Base-by-base conservation (phyloP, 2,797 vertebrate species). In the Acanthurus lineatus region DNA sequence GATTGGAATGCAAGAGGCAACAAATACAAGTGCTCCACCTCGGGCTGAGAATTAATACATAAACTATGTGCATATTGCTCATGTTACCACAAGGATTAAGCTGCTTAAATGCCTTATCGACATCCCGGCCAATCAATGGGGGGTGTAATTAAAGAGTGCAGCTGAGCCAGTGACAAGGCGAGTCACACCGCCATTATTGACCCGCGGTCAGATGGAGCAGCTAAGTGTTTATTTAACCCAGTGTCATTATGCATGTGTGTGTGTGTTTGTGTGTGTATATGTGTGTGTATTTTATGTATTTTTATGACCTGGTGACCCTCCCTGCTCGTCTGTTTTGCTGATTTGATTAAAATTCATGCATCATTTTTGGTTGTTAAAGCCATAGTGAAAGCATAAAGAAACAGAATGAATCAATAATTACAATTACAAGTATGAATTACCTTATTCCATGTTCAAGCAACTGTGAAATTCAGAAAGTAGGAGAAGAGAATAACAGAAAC, bases 31-130 rank as follows among this genome's bases (percentile, higher is more conserved):
- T 52, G 57, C 51, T 70, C 63, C 42, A 67, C 81, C 79, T 69
- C 73, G 59, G 71, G 73, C 67, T 65, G 63, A 80, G 77, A 80
- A 83, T 82, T 58, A 84, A 89, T 83, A 81, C 79, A 86, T 75
- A 65, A 64, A 83, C 20, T 69, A 81, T 78, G 81, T 77, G 79
- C 80, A 80, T 63, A 66, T 72, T 75, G 56, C 78, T 85, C 75
- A 84, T 86, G 90, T 89, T 88, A 86, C 84, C 75, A 77, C 58
- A 0, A 76, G 89, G 89, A 93, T 92, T 91, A 92, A 82, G 80
- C 69, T 65, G 77, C 79, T 92, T 88, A 91, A 93, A 91, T 79
- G 81, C 76, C 54, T 88, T 91, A 92, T 93, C 82, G 91, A 93
- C 88, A 64, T 71, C 42, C 44, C 8, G 53, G 45, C 74, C 74